Percentiles rank a stretch among this genome's conserved stretches.
Conservation (phyloP, 2,888 invertebrate genomes). For the Acrobasis suavella region DNA sequence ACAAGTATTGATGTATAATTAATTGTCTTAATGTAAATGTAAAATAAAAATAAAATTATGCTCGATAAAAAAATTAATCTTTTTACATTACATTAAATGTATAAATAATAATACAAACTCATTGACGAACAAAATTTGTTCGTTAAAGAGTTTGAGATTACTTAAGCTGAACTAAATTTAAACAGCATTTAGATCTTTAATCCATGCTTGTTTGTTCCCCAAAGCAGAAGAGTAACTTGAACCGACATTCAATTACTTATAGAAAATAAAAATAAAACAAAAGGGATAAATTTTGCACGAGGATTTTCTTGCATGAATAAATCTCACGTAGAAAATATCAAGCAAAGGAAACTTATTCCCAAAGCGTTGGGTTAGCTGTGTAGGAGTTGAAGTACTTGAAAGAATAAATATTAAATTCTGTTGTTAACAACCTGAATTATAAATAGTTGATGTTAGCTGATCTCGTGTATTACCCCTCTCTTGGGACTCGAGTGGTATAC, state of each 20-base stretch:
- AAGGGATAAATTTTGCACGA: not conserved
- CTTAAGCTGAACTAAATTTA: too few relatives aligned
- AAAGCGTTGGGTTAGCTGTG: not conserved
- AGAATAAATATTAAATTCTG: constrained; percentile 9
- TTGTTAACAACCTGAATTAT: constrained; percentile 20
- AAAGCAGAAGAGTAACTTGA: not conserved
- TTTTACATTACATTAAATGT: too few relatives aligned
- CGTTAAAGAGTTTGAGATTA: too few relatives aligned
- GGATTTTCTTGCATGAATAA: constrained; percentile 5
- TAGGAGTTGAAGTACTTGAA: constrained; percentile 11
- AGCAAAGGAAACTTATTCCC: constrained; percentile 9
- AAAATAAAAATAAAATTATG: too few relatives aligned
- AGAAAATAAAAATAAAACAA: not conserved
- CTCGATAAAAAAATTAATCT: too few relatives aligned
- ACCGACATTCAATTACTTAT: not conserved
- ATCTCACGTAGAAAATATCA: constrained; percentile 16
- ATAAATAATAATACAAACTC: too few relatives aligned
- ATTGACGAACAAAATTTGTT: too few relatives aligned
- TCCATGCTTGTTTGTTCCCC: too few relatives aligned
- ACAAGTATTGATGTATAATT: too few relatives aligned
- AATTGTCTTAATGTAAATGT: too few relatives aligned
- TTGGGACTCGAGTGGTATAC: constrained; percentile 19
- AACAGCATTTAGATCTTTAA: too few relatives aligned
- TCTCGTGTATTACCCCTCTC: not conserved
- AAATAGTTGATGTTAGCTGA: constrained; percentile 7